Conservation (phyloP, 2,113 vertebrate species). For the Lipotes vexillifer region DNA sequence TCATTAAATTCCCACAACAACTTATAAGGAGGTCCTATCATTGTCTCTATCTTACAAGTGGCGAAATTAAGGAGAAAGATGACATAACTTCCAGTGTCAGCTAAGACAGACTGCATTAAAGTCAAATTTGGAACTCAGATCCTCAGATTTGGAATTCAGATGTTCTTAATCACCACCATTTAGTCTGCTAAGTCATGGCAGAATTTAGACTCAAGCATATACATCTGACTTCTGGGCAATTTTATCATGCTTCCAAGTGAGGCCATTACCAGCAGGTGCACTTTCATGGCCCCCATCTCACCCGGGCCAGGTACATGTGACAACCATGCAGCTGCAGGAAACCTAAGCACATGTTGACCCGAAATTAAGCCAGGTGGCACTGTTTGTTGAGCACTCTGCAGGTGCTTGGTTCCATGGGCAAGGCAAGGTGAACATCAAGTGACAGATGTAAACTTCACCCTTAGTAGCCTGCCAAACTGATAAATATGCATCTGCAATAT, state of each 20-base stretch:
- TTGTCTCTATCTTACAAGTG: not conserved
- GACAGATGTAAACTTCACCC: not conserved
- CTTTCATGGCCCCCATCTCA: not conserved
- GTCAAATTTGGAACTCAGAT: not conserved
- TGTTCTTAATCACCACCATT: not conserved
- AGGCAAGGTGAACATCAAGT: not conserved
- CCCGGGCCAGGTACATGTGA: not conserved
- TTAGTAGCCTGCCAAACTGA: not conserved
- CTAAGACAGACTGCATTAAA: not conserved
- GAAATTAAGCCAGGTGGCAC: not conserved
- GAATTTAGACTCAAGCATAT: not conserved
- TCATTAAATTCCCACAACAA: not conserved
- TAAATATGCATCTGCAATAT: not conserved
- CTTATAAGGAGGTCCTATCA: not conserved
- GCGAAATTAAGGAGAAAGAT: not conserved
- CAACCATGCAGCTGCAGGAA: not conserved
- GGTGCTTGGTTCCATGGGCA: not conserved
- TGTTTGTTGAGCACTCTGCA: constrained; percentile 15
- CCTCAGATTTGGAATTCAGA: not conserved
- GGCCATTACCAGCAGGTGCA: not conserved
- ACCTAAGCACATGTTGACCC: not conserved
- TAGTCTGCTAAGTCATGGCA: not conserved
- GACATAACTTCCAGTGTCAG: not conserved
- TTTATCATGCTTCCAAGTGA: not conserved
- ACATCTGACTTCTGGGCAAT: not conserved